These are phyloP conservation scores for Dichetophora obliterata DNA, from an alignment of 2,888 invertebrate species.

Conservation along the genomic window DNA sequence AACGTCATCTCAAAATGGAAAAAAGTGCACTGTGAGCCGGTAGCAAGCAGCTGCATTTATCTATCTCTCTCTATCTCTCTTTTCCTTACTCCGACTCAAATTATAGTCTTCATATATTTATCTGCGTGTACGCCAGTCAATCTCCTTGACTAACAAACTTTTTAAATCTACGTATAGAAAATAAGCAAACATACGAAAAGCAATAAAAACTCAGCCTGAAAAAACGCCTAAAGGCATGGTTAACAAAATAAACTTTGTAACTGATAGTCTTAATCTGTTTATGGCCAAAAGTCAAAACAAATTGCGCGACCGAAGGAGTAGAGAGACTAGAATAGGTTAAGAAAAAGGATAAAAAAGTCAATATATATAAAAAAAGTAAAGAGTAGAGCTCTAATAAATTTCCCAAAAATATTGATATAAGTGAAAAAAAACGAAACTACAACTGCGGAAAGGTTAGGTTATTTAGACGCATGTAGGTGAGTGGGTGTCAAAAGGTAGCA, in stretches of 20 bases:
- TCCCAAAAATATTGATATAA: too few relatives aligned
- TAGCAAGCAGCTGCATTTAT: neutral
- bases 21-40: too few relatives aligned
- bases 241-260: conserved; percentile 43
- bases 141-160: conserved; percentile 8
- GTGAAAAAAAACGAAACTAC: neutral
- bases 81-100: neutral
- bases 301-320: neutral
- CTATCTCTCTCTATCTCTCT: neutral
- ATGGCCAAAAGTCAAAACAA: conserved; percentile 17
- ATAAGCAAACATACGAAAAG: conserved; percentile 20
- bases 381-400: neutral
- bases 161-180: conserved; percentile 1
- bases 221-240: conserved; percentile 48
- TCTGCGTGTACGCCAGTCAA: neutral
- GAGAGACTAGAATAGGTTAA: neutral
- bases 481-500: neutral
- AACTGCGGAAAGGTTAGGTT: neutral
- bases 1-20: too few relatives aligned
- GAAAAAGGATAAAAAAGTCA: neutral
- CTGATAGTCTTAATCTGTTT: conserved; percentile 15
- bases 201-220: conserved; percentile 10
- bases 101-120: too few relatives aligned
- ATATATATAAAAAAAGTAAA: neutral
- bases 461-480: too few relatives aligned